Evolutionary conservation across 2,797 vertebrate genomes (phyloP), one percentile per base, ranked within the genome.

Genomic region (Alca torda): DNA sequence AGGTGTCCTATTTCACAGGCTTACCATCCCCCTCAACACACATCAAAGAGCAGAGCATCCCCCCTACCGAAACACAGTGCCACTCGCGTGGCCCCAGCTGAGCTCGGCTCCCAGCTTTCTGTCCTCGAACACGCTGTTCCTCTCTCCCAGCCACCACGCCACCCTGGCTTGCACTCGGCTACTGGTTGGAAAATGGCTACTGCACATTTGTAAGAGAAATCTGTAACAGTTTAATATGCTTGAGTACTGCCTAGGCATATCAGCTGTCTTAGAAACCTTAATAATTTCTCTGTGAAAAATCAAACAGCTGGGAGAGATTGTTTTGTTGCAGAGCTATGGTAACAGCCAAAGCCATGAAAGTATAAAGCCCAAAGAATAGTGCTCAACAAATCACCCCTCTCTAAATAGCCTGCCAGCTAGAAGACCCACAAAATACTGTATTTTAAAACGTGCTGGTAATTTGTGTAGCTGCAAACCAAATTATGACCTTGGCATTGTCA

Each of bases 31-130:
- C 12, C 39, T 53, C 48, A 60, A 28, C 48, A 74, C 51, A 30
- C 21, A 90, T 51, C 33, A 64, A n/a, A 57, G 72, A 48, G 5
- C 28, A 56, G 53, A 63, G 39, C 73, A 75, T 1, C 46, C 33
- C 33, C 26, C 21, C 41, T 43, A 35, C 50, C 1, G 0, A 7
- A 37, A 69, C 46, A 33, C 39, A 41, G 45, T 2, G 8, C 10
- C 11, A 7, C 56, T 16, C 0, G 0, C 19, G 9, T 0, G 1
- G 57, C 33, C 59, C 37, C 33, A 10, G 2, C 45, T 4, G 16
- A 41, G 76, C 78, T 88, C 0, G 0, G 33, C 61, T 90, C 68
- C 50, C 10, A 28, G 31, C 57, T 70, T 31, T 7, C 35, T 23
- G n/a, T 53, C 75, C 35, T 33, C 8, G 1, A 57, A 5, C 45